phyloP scores from a whole-genome alignment of 2,113 vertebrate species.

The Archocentrus centrarchus region DNA sequence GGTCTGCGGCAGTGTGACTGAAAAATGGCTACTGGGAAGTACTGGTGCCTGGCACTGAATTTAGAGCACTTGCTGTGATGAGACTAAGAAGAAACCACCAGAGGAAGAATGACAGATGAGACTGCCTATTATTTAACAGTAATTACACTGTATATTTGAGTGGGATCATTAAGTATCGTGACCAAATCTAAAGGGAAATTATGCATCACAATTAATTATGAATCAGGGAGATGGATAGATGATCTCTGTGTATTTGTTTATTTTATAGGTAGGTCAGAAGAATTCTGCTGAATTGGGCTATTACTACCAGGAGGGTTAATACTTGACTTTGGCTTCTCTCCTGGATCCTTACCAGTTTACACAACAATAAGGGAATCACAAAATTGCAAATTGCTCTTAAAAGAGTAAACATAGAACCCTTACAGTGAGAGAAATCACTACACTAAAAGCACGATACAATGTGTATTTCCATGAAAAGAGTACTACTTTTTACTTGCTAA shows the following conservation, averaged over 20 bases:
- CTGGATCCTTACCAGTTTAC: constrained; percentile 8
- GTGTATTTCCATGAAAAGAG: not conserved
- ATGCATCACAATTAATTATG: constrained; percentile 59
- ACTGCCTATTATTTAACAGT: constrained; percentile 58
- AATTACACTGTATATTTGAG: constrained; percentile 71
- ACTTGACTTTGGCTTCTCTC: not conserved
- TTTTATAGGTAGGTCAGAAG: constrained; percentile 36
- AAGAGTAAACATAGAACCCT: not conserved
- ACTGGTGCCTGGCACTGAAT: not conserved
- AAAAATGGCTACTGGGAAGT: constrained; percentile 7
- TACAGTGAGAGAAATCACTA: not conserved
- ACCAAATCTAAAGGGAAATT: constrained; percentile 69
- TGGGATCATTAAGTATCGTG: constrained; percentile 52
- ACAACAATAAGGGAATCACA: not conserved
- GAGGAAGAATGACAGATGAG: constrained; percentile 40
- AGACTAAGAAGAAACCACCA: constrained; percentile 49
- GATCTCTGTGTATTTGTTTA: constrained; percentile 46
- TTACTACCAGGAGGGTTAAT: constrained; percentile 20
- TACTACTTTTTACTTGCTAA: not conserved
- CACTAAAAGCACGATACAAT: not conserved
- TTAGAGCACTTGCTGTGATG: constrained; percentile 53
- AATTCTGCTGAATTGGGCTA: constrained; percentile 20
- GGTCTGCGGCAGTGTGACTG: constrained; percentile 32
- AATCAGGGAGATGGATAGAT: constrained; percentile 55
- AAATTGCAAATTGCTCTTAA: not conserved